phyloP scores from a whole-genome alignment of 2,113 vertebrate genomes.

The Barnardius zonarius region DNA sequence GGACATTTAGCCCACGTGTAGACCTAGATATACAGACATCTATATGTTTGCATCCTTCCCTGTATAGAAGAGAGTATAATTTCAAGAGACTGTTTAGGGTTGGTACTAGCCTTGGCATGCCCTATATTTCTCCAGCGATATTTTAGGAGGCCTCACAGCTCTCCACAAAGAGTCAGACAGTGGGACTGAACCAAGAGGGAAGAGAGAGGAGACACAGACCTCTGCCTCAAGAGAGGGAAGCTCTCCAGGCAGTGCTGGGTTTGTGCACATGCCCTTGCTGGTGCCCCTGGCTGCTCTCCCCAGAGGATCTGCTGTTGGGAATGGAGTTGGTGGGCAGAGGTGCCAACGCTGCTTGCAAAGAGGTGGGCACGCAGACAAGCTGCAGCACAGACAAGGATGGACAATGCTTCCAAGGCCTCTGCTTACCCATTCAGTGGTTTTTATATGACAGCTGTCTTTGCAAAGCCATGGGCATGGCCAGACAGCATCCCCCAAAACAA shows the following conservation, averaged over 20 bases:
- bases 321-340: rapidly evolving
- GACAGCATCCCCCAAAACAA: not conserved
- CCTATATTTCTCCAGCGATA: not conserved
- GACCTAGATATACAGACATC: not conserved
- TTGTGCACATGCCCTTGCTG: not conserved
- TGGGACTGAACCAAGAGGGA: not conserved
- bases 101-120: not conserved
- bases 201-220: not conserved
- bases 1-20: not conserved
- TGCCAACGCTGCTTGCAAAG: not conserved
- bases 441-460: not conserved
- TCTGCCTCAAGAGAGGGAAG: not conserved
- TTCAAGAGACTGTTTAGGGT: not conserved
- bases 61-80: not conserved
- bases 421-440: not conserved
- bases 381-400: not conserved
- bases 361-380: not conserved
- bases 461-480: not conserved
- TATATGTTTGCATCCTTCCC: not conserved
- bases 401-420: not conserved
- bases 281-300: rapidly evolving
- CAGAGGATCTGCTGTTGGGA: not conserved
- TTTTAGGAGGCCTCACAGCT: not conserved
- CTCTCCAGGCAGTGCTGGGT: rapidly evolving
- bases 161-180: not conserved